Conservation (phyloP, 2,888 invertebrate genomes). For the Chironomus tentans region DNA sequence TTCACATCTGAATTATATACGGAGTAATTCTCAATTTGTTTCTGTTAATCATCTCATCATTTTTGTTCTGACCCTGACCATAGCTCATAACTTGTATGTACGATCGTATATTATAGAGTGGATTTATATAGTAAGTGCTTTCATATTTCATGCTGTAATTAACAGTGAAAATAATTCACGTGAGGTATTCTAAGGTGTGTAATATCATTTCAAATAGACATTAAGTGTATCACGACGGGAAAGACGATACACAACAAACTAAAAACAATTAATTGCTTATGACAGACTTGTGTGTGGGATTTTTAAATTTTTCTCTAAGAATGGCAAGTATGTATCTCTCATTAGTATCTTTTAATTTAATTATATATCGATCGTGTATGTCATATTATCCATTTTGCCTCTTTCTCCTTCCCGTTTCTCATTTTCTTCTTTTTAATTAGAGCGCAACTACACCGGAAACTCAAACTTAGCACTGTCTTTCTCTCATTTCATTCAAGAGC, state of each 20-base stretch:
- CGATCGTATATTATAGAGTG: not conserved
- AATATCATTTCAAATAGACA: not conserved
- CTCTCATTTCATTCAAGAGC: too few relatives aligned
- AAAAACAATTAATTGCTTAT: not conserved
- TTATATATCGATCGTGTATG: not conserved
- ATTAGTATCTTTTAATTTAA: conserved; percentile 6
- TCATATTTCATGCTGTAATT: not conserved
- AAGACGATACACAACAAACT: not conserved
- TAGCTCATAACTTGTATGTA: not conserved
- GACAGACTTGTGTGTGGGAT: conserved; percentile 1
- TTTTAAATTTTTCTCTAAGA: not conserved
- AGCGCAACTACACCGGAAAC: too few relatives aligned
- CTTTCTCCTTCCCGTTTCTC: too few relatives aligned
- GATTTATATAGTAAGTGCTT: not conserved
- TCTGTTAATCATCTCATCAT: not conserved
- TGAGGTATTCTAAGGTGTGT: not conserved
- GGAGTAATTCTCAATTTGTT: not conserved
- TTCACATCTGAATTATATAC: not conserved
- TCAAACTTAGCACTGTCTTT: too few relatives aligned
- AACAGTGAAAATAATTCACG: not conserved
- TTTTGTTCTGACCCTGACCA: conserved; percentile 19
- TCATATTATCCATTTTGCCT: not conserved
- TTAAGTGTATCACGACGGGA: not conserved
- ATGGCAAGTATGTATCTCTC: not conserved
- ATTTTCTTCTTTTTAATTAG: too few relatives aligned